Base-by-base conservation (phyloP, 1,140 invertebrate genomes). In the Aphaenogaster rudis region DNA sequence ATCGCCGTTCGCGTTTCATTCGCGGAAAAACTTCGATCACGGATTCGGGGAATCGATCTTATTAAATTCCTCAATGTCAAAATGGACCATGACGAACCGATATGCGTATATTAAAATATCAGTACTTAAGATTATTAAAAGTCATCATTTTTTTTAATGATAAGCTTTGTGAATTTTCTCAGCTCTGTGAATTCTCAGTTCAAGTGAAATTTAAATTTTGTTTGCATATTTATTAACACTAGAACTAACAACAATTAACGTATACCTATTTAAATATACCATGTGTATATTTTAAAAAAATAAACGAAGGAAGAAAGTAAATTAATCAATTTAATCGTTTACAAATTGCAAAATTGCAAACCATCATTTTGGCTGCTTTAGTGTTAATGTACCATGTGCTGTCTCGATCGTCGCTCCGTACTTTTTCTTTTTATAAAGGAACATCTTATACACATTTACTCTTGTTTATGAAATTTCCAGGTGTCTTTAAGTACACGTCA, bases 401-500 rank as follows among this genome's bases (percentile, higher is more conserved):
- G 8, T 15, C 17, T 66, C 42, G 7, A 39, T 61, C 3, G 6
- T 64, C 21, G 1, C 52, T 13, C 9, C 5, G 17, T n/a, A 57
- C n/a, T 57, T 76, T 28, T 66, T 42, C 45, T 11, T 42, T 9
- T 21, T 39, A 50, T 50, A 15, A 50, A 71, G 8, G 17, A 5
- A 13, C 21, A 21, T 57, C 36, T 57, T 15, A 2, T 17, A 13
- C 15, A 13, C 28, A 28, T 36, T 15, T 28, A 66, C 1, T 42
- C 6, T 48, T 71, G 21, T 48, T 17, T 48, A 17, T 74, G 9
- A 9, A 78, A 64, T 33, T 63, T 28, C 21, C 28, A 66, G 17
- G 74, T 57, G 54, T 50, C 17, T 79, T 17, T 39, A 50, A 7
- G 42, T 45, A 66, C 77, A 45, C 21, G 48, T 71, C 78, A 39